Conservation (phyloP, 2,888 invertebrate species). For the Trachelus tabidus region DNA sequence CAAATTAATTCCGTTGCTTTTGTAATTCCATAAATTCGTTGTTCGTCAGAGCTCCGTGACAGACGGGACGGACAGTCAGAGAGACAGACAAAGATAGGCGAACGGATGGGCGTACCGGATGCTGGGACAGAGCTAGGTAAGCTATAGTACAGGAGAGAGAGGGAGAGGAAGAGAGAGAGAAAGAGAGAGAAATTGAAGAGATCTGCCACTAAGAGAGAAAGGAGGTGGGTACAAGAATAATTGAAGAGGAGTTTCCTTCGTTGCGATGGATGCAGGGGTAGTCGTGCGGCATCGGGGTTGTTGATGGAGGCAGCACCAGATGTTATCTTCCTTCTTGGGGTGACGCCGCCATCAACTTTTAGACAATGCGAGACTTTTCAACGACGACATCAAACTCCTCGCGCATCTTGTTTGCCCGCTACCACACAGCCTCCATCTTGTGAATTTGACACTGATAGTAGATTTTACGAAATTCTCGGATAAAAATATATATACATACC, state of each 20-base stretch:
- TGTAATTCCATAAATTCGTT: conserved; percentile 56
- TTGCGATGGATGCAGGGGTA: conserved; percentile 41
- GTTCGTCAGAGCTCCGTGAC: conserved; percentile 51
- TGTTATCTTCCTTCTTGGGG: conserved; percentile 59
- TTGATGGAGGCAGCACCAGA: conserved; percentile 61
- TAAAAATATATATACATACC: too few species aligned
- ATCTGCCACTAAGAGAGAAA: too few species aligned
- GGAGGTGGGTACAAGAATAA: conserved; percentile 55
- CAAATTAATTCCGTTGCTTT: conserved; percentile 53
- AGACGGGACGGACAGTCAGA: conserved; percentile 35
- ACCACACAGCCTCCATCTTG: conserved; percentile 21
- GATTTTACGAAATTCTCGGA: too few species aligned
- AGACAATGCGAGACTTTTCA: conserved; percentile 62
- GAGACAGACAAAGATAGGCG: not conserved
- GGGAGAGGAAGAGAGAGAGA: conserved; percentile 26
- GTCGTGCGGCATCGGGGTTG: conserved; percentile 45
- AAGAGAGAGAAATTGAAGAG: conserved; percentile 12
- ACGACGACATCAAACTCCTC: conserved; percentile 57
- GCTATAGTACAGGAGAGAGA: conserved; percentile 15
- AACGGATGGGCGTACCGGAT: conserved; percentile 41
- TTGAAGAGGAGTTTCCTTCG: conserved; percentile 61
- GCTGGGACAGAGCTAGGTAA: conserved; percentile 43
- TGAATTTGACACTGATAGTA: conserved; percentile 7
- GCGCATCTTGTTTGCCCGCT: conserved; percentile 43
- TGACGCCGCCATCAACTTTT: conserved; percentile 60